Evolutionary conservation across 2,888 invertebrate genomes (phyloP), one percentile per base, ranked within the genome.

Genomic region (Strigamia maritima): DNA sequence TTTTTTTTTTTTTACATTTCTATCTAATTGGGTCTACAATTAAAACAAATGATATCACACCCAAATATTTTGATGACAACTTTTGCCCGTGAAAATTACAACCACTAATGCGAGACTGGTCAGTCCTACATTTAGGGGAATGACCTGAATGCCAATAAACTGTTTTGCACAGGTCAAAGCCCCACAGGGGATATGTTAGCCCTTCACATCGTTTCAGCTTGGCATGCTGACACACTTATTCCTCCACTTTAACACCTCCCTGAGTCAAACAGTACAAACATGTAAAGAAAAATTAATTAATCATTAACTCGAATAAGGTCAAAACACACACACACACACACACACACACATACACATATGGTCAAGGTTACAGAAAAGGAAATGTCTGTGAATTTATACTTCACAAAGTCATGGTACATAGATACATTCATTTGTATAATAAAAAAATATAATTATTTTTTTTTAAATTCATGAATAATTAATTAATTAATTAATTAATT

Each of bases 51-150:
- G n/a, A n/a, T n/a, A n/a, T n/a, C n/a, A n/a, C n/a, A n/a, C n/a
- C n/a, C n/a, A 40, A 54, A 54, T 16, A 54, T 10, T n/a, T 54
- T 54, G 6, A 54, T 16, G 54, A 54, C 54, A 54, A 54, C 54
- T 54, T 54, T 54, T 54, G 54, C 54, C 54, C 54, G 54, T 54
- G 54, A 54, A 54, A 54, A 54, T 10, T 54, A 54, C 16, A 54
- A 54, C 16, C 54, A 19, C 16, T 16, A 54, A 54, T 10, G 54
- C 54, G 54, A 7, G 54, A 54, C 54, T 54, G 54, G 54, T 54
- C 54, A 54, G 54, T 19, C 54, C 54, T 54, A 54, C 54, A 54
- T 54, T 54, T 54, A 54, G 54, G 54, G 8, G 19, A 54, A 54
- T 54, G 54, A 54, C 54, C 54, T 54, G 8, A 54, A 54, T 54